Base-by-base conservation (phyloP, 2,888 invertebrate species). In the Matsumyia berberina region DNA sequence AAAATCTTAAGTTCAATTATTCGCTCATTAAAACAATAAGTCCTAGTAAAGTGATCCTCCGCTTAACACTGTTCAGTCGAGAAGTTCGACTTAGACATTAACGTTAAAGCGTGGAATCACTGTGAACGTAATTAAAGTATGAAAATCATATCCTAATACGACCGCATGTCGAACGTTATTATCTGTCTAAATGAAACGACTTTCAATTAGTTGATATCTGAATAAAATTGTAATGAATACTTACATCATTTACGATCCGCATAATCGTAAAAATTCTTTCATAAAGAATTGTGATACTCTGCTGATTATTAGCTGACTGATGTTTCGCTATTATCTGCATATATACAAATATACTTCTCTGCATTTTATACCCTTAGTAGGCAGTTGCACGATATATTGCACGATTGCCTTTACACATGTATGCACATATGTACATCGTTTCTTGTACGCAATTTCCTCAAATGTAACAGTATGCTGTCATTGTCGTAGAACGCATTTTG, bases 221-320 rank as follows among this genome's bases (percentile, higher is more conserved):
- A 79, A 78, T 73, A 73, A 83, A 78, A 73, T 72, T 46, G 53
- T 55, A 69, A 69, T 62, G 46, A 73, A 83, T 83, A 83, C 83
- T 83, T 83, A 83, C 83, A 83, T 83, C 37, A 64, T 83, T 78
- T 74, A 83, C 83, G 83, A 83, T 83, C 83, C 83, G 83, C 79
- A 67, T 79, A 29, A 83, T 83, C 83, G 83, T 64, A 83, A 78
- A 78, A 69, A 58, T 15, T 42, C 66, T 53, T 39, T 53, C 46
- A 60, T 5, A 62, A 62, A 17, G 39, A 31, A 60, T 58, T 67
- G 15, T 51, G 66, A 19, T 53, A 69, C 44, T 67, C 55, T 72
- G 78, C n/a, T 77, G 77, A 66, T 33, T 76, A 44, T 53, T 60
- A 73, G 66, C 42, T 67, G 60, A 74, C 9, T 70, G 60, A 35